Conservation (phyloP, 1,140 invertebrate genomes). For the Aphidius ervi region DNA sequence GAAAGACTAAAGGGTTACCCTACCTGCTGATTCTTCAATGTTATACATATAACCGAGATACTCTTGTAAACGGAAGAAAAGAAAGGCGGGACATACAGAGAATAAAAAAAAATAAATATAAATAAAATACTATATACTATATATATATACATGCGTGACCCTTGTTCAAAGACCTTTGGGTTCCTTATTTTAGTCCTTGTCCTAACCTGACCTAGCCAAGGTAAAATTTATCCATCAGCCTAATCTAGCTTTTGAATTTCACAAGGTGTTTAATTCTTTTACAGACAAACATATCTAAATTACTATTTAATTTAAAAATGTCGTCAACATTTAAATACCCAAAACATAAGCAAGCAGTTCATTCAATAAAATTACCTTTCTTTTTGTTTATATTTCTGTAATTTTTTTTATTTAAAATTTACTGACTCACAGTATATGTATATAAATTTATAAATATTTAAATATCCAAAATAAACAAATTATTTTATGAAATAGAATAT, state of each 20-base stretch:
- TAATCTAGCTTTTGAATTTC: slow-evolving; percentile 37
- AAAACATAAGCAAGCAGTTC: background rate
- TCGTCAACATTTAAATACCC: background rate
- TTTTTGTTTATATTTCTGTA: too few relatives aligned
- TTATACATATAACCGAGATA: too few relatives aligned
- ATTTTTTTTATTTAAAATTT: too few relatives aligned
- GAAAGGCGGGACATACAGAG: slow-evolving; percentile 17
- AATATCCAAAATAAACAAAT: too few relatives aligned
- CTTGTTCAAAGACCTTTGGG: slow-evolving; percentile 25
- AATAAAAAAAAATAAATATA: slow-evolving; percentile 16
- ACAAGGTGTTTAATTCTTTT: background rate
- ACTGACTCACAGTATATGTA: too few relatives aligned
- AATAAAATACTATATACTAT: slow-evolving; percentile 20
- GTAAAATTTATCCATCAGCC: slow-evolving; percentile 45
- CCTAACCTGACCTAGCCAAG: slow-evolving; percentile 46
- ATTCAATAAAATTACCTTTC: too few relatives aligned
- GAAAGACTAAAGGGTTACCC: slow-evolving; percentile 29
- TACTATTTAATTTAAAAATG: background rate
- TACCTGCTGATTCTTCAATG: background rate
- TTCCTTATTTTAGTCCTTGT: slow-evolving; percentile 38
- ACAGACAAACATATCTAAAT: too few relatives aligned
- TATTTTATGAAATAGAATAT: too few relatives aligned
- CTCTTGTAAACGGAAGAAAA: background rate
- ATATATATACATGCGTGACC: slow-evolving; percentile 20
- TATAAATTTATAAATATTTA: too few relatives aligned